These are phyloP conservation scores for Hirtodrosophila duncani DNA, from an alignment of 2,888 invertebrate genomes.

Conservation along the genomic window DNA sequence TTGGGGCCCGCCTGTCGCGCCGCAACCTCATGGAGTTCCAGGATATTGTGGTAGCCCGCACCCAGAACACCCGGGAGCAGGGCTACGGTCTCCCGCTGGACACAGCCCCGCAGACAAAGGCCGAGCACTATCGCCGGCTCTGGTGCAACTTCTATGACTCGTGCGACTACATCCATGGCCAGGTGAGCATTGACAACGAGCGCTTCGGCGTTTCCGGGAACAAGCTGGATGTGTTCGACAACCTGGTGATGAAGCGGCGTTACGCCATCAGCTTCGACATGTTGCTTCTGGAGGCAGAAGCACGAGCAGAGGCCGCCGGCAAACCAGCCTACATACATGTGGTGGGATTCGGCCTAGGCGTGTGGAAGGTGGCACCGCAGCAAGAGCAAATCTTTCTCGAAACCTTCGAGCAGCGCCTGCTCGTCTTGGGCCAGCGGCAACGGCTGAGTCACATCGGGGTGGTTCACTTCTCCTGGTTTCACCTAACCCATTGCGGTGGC, in stretches of 20 bases:
- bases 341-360: slow-evolving; percentile 84
- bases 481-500: slow-evolving; percentile 78
- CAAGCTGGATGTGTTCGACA: slow-evolving; percentile 72
- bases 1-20: slow-evolving; percentile 79
- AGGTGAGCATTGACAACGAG: slow-evolving; percentile 51
- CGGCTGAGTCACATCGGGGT: slow-evolving; percentile 81
- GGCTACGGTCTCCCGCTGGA: slow-evolving; percentile 76
- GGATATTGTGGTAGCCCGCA: slow-evolving; percentile 79
- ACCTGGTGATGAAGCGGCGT: slow-evolving; percentile 77
- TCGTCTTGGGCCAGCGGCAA: slow-evolving; percentile 78
- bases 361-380: slow-evolving; percentile 82
- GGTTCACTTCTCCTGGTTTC: slow-evolving; percentile 84
- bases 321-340: slow-evolving; percentile 83
- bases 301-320: slow-evolving; percentile 79
- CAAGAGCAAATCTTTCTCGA: slow-evolving; percentile 83
- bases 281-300: slow-evolving; percentile 82
- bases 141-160: slow-evolving; percentile 69
- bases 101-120: slow-evolving; percentile 19
- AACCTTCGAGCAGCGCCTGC: slow-evolving; percentile 82
- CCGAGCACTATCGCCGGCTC: slow-evolving; percentile 60
- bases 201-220: slow-evolving; percentile 69
- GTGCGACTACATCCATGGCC: slow-evolving; percentile 52
- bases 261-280: slow-evolving; percentile 82
- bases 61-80: slow-evolving; percentile 79
- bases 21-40: slow-evolving; percentile 80